phyloP scores from a whole-genome alignment of 2,888 invertebrate genomes.

The Leistus spinibarbis region DNA sequence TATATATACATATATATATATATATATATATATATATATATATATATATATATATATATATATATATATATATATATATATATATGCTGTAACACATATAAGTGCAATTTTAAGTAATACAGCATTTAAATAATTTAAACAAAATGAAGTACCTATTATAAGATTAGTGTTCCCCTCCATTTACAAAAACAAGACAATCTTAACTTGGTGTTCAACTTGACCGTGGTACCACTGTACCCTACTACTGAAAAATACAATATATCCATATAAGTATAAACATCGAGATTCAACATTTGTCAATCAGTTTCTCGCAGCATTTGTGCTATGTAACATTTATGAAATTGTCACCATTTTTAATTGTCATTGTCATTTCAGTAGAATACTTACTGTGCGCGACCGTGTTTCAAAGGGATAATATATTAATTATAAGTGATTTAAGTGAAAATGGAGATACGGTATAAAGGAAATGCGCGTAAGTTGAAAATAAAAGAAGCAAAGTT shows the following conservation, averaged over 20 bases:
- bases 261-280: slow-evolving; percentile 25
- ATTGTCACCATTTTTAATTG: neutral
- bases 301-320: slow-evolving; percentile 15
- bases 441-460: slow-evolving; percentile 32
- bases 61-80: neutral
- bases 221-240: slow-evolving; percentile 22
- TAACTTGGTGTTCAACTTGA: slow-evolving; percentile 18
- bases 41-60: neutral
- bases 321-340: slow-evolving; percentile 2
- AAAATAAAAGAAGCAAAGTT: too few species aligned
- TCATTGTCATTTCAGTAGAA: slow-evolving; percentile 5
- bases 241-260: slow-evolving; percentile 21
- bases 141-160: too few species aligned
- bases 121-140: too few species aligned
- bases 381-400: slow-evolving; percentile 12
- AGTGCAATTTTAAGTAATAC: too few species aligned
- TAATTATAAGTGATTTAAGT: slow-evolving; percentile 1
- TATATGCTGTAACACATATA: too few species aligned
- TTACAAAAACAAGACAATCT: neutral
- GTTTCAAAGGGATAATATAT: neutral
- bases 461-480: slow-evolving; percentile 30
- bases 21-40: slow-evolving; percentile 6
- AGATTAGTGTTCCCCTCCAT: neutral
- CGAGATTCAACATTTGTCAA: slow-evolving; percentile 21
- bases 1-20: neutral